A percentile compares a stretch with the other conserved stretches of the same genome.
phyloP scores from a whole-genome alignment of 2,113 vertebrate genomes.

The Leucoraja erinaceus region DNA sequence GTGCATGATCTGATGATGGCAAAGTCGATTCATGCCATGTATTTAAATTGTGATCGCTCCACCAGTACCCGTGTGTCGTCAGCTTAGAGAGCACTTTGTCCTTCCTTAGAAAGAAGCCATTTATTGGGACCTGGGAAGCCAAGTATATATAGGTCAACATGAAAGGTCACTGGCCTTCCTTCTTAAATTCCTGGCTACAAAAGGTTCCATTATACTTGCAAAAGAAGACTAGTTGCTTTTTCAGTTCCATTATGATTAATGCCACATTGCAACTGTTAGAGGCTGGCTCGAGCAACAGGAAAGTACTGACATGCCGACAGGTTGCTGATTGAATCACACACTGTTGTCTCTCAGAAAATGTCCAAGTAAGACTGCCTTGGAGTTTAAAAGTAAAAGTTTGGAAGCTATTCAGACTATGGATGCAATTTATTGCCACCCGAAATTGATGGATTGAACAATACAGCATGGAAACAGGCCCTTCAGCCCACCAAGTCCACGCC shows the following conservation, averaged over 20 bases:
- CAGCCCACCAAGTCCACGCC: too few species aligned
- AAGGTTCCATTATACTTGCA: not conserved
- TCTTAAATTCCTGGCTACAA: not conserved
- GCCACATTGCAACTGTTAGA: not conserved
- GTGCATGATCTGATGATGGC: not conserved
- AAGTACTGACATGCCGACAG: not conserved
- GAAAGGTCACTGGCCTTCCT: not conserved
- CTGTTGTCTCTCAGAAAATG: not conserved
- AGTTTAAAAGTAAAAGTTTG: not conserved
- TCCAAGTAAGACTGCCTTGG: not conserved
- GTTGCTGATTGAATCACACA: not conserved
- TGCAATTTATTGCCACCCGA: not conserved
- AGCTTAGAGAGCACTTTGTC: not conserved
- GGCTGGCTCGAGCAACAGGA: not conserved
- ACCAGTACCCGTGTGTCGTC: not conserved
- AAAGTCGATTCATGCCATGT: not conserved
- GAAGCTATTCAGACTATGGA: not conserved
- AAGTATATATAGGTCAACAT: not conserved
- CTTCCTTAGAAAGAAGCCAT: not conserved
- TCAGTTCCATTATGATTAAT: not conserved
- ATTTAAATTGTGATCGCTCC: not conserved
- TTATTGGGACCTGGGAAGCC: not conserved
- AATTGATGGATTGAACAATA: not conserved
- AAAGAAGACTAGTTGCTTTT: not conserved
- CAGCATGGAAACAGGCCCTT: too few species aligned